Percentiles rank a stretch among this genome's conserved stretches.
These are phyloP conservation scores for Enhydra lutris DNA, from an alignment of 2,113 vertebrate species.

Conservation along the genomic window DNA sequence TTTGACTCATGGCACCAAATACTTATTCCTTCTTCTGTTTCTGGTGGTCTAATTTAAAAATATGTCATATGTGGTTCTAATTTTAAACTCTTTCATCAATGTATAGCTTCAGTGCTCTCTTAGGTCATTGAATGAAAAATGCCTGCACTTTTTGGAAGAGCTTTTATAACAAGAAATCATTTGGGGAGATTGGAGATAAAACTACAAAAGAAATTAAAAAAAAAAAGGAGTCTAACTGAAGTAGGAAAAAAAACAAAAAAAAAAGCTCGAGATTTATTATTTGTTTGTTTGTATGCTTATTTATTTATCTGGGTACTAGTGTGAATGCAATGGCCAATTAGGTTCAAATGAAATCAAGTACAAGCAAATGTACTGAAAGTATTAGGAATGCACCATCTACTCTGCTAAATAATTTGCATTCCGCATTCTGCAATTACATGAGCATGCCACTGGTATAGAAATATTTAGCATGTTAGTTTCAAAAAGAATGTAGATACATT, in stretches of 20 bases:
- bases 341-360: conserved; percentile 40
- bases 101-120: neutral
- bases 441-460: conserved; percentile 62
- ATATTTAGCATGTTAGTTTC: conserved; percentile 73
- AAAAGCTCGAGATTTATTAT: neutral
- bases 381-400: conserved; percentile 39
- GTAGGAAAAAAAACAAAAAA: neutral
- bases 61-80: neutral
- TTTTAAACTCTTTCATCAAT: neutral
- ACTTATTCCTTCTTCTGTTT: neutral
- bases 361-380: conserved; percentile 78
- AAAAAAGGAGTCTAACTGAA: neutral
- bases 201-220: no score
- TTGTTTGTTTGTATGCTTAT: neutral
- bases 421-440: neutral
- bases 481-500: conserved; percentile 64
- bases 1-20: neutral
- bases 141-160: neutral
- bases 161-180: neutral
- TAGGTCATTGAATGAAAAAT: neutral
- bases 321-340: neutral
- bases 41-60: neutral
- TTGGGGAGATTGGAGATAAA: neutral
- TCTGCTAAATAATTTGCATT: conserved; percentile 14
- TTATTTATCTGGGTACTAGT: conserved; percentile 25